These are phyloP conservation scores for Tetheella fluctuosa DNA, from an alignment of 2,888 invertebrate species.

Conservation along the genomic window DNA sequence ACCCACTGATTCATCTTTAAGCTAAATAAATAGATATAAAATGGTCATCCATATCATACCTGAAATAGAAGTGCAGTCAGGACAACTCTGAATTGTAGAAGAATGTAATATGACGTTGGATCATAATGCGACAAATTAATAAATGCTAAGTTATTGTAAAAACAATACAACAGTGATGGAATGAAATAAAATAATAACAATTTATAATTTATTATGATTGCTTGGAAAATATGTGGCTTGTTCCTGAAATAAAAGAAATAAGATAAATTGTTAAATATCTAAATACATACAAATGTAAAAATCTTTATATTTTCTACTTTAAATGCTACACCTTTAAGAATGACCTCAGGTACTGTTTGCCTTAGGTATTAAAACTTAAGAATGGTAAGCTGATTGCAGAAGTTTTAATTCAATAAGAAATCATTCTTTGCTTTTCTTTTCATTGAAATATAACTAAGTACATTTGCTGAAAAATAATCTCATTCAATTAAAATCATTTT, in stretches of 20 bases:
- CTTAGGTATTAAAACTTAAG: too few species aligned
- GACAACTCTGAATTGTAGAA: conserved; percentile 95
- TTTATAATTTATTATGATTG: conserved; percentile 84
- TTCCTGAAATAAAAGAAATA: conserved; percentile 83
- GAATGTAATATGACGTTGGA: conserved; percentile 96
- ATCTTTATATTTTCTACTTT: too few species aligned
- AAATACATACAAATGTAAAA: neutral
- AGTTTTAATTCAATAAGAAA: too few species aligned
- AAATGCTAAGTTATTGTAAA: conserved; percentile 97
- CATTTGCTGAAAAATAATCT: too few species aligned
- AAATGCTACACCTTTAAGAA: too few species aligned
- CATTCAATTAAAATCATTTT: too few species aligned
- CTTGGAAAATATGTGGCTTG: conserved; percentile 81
- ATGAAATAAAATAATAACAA: conserved; percentile 93
- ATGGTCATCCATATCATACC: conserved; percentile 75
- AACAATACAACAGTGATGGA: conserved; percentile 95
- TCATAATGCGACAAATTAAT: conserved; percentile 95
- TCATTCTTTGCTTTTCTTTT: too few species aligned
- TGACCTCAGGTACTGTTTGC: too few species aligned
- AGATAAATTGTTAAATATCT: neutral
- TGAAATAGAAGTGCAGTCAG: conserved; percentile 96
- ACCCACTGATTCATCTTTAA: too few species aligned
- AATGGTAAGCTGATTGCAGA: too few species aligned
- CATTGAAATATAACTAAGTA: too few species aligned
- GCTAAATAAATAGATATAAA: too few species aligned